These are phyloP conservation scores for Odiellus spinosus DNA, from an alignment of 2,888 invertebrate species.

Conservation along the genomic window DNA sequence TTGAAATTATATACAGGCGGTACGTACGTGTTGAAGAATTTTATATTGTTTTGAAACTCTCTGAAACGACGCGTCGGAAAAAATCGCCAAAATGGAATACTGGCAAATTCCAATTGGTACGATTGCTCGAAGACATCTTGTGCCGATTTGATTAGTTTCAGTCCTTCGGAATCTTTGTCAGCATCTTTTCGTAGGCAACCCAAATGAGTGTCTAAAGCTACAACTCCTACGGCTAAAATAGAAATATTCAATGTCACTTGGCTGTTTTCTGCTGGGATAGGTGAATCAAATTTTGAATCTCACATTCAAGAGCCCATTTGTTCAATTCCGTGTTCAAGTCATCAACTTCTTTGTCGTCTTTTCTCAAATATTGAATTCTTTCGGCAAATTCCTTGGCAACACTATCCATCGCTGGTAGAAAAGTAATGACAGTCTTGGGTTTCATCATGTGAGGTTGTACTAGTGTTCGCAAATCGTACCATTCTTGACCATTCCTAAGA, in stretches of 20 bases:
- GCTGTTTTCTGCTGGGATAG: too few relatives aligned
- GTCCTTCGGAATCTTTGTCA: constrained; percentile 55
- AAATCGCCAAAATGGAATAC: constrained; percentile 26
- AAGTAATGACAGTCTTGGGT: constrained; percentile 56
- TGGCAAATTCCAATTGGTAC: constrained; percentile 26
- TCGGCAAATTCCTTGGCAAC: constrained; percentile 51
- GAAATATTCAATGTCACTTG: too few relatives aligned
- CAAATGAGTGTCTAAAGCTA: constrained; percentile 67
- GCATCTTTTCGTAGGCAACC: constrained; percentile 59
- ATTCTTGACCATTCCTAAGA: constrained; percentile 71
- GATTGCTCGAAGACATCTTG: constrained; percentile 24
- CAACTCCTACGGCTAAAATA: constrained; percentile 52
- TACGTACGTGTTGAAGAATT: too few relatives aligned
- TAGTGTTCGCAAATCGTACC: constrained; percentile 72
- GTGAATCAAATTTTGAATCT: too few relatives aligned
- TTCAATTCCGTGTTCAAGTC: constrained; percentile 78
- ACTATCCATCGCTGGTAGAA: constrained; percentile 48
- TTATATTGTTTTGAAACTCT: constrained; percentile 23
- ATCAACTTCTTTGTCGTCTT: constrained; percentile 43
- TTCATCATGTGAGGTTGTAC: constrained; percentile 79
- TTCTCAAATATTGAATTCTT: constrained; percentile 22
- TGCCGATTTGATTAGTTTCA: constrained; percentile 58
- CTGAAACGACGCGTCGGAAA: constrained; percentile 30
- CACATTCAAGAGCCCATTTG: constrained; percentile 85
- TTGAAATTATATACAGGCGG: too few relatives aligned